Evolutionary conservation across 2,113 vertebrate genomes (phyloP).

Genomic region (Micronycteris hirsuta): DNA sequence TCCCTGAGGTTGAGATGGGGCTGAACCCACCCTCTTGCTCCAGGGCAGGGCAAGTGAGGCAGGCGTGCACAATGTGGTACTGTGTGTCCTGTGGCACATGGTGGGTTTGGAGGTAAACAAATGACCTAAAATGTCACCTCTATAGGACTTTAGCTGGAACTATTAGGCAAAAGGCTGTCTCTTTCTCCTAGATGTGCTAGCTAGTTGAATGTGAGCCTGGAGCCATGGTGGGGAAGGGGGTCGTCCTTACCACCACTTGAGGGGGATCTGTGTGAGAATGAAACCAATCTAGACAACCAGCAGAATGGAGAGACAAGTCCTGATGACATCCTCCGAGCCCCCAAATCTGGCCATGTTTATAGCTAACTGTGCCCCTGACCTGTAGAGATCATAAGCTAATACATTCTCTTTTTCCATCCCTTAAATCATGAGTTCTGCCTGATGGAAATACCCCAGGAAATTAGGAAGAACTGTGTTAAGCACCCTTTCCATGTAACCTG

Average conservation of each 20-base stretch:
- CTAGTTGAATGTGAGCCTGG: no score
- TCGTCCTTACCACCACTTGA: neutral
- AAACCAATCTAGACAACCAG: neutral
- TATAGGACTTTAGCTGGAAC: neutral
- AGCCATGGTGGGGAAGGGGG: neutral
- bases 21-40: neutral
- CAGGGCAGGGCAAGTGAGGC: neutral
- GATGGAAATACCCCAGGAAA: neutral
- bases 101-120: neutral
- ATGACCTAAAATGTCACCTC: neutral
- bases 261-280: neutral
- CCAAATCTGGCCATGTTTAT: neutral
- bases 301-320: neutral
- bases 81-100: neutral
- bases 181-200: neutral
- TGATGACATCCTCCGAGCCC: neutral
- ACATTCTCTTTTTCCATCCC: neutral
- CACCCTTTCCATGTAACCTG: neutral
- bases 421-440: neutral
- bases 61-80: neutral
- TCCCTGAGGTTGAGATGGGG: neutral
- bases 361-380: neutral
- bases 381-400: neutral
- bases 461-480: neutral
- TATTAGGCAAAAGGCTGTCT: neutral